phyloP scores from a whole-genome alignment of 2,113 vertebrate genomes.

The Notothenia rossii region DNA sequence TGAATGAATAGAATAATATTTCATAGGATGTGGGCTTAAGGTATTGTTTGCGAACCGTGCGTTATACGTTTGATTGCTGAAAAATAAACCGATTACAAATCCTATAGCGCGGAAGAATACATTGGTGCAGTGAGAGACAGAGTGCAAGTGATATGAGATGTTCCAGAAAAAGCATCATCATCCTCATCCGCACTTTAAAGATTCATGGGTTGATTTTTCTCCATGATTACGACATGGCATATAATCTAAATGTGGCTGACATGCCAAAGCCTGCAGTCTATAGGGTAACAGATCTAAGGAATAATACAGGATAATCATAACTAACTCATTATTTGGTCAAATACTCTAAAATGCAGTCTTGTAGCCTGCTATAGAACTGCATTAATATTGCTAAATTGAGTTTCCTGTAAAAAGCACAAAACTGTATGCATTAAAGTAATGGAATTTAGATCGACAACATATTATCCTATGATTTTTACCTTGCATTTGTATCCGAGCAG shows the following conservation, averaged over 20 bases:
- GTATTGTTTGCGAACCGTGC: rapidly evolving
- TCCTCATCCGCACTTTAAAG: background rate
- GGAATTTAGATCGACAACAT: background rate
- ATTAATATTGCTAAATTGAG: background rate
- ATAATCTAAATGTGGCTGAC: background rate
- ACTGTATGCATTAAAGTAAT: background rate
- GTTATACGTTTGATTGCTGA: background rate
- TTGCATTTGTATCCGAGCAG: background rate
- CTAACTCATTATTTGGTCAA: background rate
- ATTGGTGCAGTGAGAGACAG: conserved; percentile 54
- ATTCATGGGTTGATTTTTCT: background rate
- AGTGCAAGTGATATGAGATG: conserved; percentile 1
- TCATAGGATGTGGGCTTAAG: rapidly evolving
- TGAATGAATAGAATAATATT: background rate
- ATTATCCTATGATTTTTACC: background rate
- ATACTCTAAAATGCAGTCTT: background rate
- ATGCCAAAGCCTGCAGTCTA: background rate
- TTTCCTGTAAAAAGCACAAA: background rate
- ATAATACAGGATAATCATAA: background rate
- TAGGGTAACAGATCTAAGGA: background rate
- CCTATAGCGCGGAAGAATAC: conserved; percentile 66
- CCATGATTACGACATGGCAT: background rate
- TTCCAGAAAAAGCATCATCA: conserved; percentile 2
- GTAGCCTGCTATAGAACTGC: background rate
- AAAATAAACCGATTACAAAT: background rate